Evolutionary conservation across 1,140 invertebrate genomes (phyloP).

Genomic region (Sarcophaga bullata): DNA sequence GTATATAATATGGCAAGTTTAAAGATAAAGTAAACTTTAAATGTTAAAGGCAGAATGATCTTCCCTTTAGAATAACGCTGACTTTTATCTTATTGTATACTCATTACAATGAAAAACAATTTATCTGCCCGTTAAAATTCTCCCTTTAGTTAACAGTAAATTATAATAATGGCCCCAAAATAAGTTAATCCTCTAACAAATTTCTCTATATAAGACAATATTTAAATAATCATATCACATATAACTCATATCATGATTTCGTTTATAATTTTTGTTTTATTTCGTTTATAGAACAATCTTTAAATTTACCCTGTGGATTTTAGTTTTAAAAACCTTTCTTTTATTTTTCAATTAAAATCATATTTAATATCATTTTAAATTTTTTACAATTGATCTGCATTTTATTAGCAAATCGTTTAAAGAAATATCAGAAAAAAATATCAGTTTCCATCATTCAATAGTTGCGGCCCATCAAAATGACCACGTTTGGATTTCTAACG

Average conservation of each 20-base stretch:
- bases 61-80: too few species aligned
- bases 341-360: too few species aligned
- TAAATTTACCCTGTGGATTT: background rate
- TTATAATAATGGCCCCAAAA: too few species aligned
- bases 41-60: too few species aligned
- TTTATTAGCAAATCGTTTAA: background rate
- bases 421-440: constrained; percentile 44
- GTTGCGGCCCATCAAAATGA: constrained; percentile 64
- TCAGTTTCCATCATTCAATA: constrained; percentile 65
- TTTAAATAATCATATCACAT: constrained; percentile 1
- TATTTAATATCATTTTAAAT: background rate
- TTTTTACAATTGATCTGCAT: background rate
- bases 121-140: too few species aligned
- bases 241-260: background rate
- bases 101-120: too few species aligned
- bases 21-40: too few species aligned
- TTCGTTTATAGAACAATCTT: background rate
- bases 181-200: too few species aligned
- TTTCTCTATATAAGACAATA: background rate
- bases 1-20: too few species aligned
- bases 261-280: too few species aligned
- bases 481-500: constrained; percentile 45
- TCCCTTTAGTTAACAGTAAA: too few species aligned
- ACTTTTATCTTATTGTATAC: too few species aligned
- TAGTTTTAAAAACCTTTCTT: background rate